phyloP scores from a whole-genome alignment of 2,888 invertebrate species.

The Cephus pygmeus region DNA sequence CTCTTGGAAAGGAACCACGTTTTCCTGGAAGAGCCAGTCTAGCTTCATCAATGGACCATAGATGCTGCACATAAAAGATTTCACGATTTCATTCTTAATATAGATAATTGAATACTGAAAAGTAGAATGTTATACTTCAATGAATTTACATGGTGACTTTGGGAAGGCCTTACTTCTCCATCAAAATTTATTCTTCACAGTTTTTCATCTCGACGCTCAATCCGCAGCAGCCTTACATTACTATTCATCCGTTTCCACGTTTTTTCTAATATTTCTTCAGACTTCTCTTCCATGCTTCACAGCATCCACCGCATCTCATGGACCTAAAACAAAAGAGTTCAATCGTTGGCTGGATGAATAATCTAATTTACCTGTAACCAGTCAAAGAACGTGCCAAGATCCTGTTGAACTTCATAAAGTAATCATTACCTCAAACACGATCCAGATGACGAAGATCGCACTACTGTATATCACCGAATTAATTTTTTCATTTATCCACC shows the following conservation, averaged over 20 bases:
- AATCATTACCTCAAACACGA: neutral
- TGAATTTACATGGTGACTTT: slow-evolving; percentile 23
- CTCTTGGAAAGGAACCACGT: neutral
- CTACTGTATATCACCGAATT: no score
- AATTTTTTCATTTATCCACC: no score
- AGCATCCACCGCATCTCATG: slow-evolving; percentile 28
- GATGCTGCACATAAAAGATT: neutral
- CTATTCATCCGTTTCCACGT: neutral
- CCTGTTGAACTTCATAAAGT: neutral
- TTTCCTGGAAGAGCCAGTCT: neutral
- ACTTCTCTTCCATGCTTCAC: slow-evolving; percentile 28
- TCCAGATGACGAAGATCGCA: neutral
- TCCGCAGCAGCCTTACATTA: neutral
- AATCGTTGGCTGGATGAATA: slow-evolving; percentile 36
- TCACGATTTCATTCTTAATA: slow-evolving; percentile 41
- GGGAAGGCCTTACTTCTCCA: slow-evolving; percentile 9
- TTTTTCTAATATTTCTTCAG: neutral
- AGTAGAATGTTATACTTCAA: slow-evolving; percentile 35
- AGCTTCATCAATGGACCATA: neutral
- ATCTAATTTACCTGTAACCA: slow-evolving; percentile 28
- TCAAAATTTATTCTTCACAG: slow-evolving; percentile 23
- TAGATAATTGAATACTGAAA: slow-evolving; percentile 31
- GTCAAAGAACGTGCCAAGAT: neutral
- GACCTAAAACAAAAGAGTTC: slow-evolving; percentile 36
- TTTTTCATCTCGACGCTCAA: neutral